Evolutionary conservation across 30 jellyfish, hydroid and myxozoan genomes (phyloP).

Genomic region (Cassiopea andromeda): DNA sequence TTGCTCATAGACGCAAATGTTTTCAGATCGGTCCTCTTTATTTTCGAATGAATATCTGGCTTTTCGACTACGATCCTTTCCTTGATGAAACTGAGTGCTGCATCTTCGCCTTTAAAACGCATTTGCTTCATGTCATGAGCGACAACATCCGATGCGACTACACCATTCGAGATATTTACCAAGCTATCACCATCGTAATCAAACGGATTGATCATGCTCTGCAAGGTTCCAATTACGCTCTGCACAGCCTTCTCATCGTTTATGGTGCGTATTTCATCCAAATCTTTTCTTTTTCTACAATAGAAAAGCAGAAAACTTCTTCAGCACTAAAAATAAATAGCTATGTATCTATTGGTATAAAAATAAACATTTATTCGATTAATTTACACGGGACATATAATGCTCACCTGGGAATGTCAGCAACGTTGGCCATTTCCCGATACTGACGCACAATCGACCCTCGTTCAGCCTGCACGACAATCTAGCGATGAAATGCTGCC

Average conservation of each 20-base stretch:
- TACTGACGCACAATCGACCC: conserved; percentile 30
- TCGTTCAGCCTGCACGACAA: conserved; percentile 59
- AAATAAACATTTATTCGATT: too few relatives aligned
- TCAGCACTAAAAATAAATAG: too few relatives aligned
- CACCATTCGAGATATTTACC: conserved; percentile 54
- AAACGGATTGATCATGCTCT: conserved; percentile 43
- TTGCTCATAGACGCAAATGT: conserved; percentile 5
- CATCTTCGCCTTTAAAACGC: conserved; percentile 39
- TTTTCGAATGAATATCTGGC: conserved; percentile 42
- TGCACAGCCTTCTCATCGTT: conserved; percentile 3
- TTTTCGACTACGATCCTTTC: conserved; percentile 4
- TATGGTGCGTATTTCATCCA: conserved; percentile 19
- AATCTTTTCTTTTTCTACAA: conserved; percentile 50
- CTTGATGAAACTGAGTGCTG: conserved; percentile 18
- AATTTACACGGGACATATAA: too few relatives aligned
- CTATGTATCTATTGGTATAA: too few relatives aligned
- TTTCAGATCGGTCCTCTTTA: conserved; percentile 3
- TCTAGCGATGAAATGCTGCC: conserved; percentile 57
- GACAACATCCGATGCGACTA: conserved; percentile 24
- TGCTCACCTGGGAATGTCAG: too few relatives aligned
- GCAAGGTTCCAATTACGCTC: conserved; percentile 12
- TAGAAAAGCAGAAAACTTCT: too few relatives aligned
- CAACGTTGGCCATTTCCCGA: conserved; percentile 17
- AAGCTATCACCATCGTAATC: conserved; percentile 10
- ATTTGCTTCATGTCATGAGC: conserved; percentile 32